Evolutionary conservation across 2,113 vertebrate species (phyloP).

Genomic region (Oreocharis arfaki): DNA sequence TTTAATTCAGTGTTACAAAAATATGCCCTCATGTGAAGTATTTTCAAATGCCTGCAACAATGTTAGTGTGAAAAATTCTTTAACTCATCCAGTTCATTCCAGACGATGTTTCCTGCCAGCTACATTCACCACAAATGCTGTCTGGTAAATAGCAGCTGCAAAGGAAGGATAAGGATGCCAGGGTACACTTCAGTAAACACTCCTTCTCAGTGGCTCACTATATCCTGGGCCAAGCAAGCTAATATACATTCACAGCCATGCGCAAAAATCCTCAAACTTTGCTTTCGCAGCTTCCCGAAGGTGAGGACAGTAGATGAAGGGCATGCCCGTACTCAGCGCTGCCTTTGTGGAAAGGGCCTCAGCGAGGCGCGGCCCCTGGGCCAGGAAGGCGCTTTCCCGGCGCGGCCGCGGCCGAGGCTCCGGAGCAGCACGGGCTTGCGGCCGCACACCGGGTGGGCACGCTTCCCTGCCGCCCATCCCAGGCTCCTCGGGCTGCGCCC

Average conservation of each 20-base stretch:
- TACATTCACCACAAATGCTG: slow-evolving; percentile 69
- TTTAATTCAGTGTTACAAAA: slow-evolving; percentile 26
- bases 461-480: background rate
- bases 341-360: background rate
- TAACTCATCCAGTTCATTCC: slow-evolving; percentile 54
- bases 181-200: slow-evolving; percentile 58
- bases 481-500: background rate
- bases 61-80: slow-evolving; percentile 52
- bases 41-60: slow-evolving; percentile 36
- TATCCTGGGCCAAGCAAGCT: slow-evolving; percentile 4
- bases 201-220: slow-evolving; percentile 8
- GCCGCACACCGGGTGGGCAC: background rate
- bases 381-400: fast-evolving
- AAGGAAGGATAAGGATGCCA: slow-evolving; percentile 76
- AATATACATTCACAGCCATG: background rate
- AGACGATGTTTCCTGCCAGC: slow-evolving; percentile 52
- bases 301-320: background rate
- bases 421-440: fast-evolving
- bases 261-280: background rate
- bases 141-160: slow-evolving; percentile 81
- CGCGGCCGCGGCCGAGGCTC: fast-evolving
- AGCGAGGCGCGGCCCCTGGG: fast-evolving
- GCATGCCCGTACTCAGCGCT: background rate
- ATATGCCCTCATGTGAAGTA: background rate
- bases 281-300: background rate